Evolutionary conservation across 1,140 invertebrate species (phyloP).

Genomic region (Venturia canescens): DNA sequence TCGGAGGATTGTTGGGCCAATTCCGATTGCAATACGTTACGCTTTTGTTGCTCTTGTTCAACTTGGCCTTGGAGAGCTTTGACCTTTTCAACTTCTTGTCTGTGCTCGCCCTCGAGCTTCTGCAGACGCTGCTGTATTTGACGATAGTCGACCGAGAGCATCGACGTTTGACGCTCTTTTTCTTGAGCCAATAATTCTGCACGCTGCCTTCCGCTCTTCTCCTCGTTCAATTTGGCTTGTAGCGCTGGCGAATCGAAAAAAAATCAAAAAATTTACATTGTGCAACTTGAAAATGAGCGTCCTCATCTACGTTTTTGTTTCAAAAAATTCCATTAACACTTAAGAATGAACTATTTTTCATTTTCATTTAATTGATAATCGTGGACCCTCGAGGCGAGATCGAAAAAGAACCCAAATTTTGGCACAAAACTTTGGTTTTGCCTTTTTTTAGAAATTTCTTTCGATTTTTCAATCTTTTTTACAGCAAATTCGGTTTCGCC

Average conservation of each 20-base stretch:
- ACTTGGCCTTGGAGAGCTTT: conserved; percentile 89
- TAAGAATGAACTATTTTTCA: no score
- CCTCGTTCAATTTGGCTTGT: conserved; percentile 93
- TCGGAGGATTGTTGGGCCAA: conserved; percentile 85
- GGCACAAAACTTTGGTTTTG: no score
- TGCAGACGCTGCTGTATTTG: conserved; percentile 94
- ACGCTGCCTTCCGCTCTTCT: conserved; percentile 89
- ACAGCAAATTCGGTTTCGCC: no score
- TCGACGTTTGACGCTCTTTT: conserved; percentile 95
- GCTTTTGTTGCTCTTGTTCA: conserved; percentile 92
- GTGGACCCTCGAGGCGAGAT: no score
- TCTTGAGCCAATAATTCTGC: conserved; percentile 91
- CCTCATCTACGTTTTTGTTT: no score
- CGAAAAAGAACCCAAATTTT: no score
- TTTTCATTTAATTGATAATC: no score
- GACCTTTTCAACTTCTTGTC: conserved; percentile 92
- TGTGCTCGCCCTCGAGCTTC: conserved; percentile 92
- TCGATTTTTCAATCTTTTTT: no score
- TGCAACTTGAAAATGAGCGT: no score
- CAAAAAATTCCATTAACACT: no score
- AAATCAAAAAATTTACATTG: background rate
- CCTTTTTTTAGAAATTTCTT: no score
- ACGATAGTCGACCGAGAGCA: conserved; percentile 94
- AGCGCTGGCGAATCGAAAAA: conserved; percentile 80
- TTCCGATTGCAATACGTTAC: conserved; percentile 85